A percentile compares a stretch with the other conserved stretches of the same genome.
phyloP scores from a whole-genome alignment of 2,797 vertebrate genomes.

The Hybognathus amarus region DNA sequence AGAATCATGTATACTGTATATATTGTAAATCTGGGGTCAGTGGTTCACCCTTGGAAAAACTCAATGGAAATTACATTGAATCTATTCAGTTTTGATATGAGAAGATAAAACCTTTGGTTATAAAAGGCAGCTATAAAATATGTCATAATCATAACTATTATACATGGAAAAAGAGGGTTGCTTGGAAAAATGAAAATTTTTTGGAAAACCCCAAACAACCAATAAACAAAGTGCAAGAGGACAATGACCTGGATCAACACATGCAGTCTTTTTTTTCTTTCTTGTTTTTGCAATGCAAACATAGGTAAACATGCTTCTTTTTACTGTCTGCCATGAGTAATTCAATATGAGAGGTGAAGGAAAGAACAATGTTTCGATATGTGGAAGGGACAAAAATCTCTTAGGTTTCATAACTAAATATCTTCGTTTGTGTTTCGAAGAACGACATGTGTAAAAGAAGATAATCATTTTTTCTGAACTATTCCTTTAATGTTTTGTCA shows the following conservation, averaged over 20 bases:
- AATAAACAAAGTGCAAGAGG: constrained; percentile 22
- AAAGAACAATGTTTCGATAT: constrained; percentile 9
- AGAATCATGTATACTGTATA: constrained; percentile 62
- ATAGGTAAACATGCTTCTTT: neutral
- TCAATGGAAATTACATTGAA: constrained; percentile 68
- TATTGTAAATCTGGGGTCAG: constrained; percentile 68
- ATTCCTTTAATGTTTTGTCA: neutral
- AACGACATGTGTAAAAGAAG: neutral
- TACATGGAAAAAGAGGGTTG: constrained; percentile 71
- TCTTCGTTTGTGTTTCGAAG: neutral
- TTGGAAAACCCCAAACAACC: constrained; percentile 16
- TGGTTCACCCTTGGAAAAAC: constrained; percentile 62
- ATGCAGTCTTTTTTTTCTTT: constrained; percentile 11
- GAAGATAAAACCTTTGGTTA: constrained; percentile 76
- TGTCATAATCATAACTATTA: constrained; percentile 71
- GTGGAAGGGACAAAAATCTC: neutral
- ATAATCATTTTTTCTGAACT: neutral
- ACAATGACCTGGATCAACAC: constrained; percentile 26
- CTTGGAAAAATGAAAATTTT: constrained; percentile 61
- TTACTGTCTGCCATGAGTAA: neutral
- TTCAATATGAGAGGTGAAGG: neutral
- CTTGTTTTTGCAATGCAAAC: constrained; percentile 6
- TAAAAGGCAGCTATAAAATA: constrained; percentile 74
- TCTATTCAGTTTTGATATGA: constrained; percentile 75
- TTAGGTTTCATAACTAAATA: neutral